Conservation (phyloP, 2,797 vertebrate species). For the Pangasius mekongensis region DNA sequence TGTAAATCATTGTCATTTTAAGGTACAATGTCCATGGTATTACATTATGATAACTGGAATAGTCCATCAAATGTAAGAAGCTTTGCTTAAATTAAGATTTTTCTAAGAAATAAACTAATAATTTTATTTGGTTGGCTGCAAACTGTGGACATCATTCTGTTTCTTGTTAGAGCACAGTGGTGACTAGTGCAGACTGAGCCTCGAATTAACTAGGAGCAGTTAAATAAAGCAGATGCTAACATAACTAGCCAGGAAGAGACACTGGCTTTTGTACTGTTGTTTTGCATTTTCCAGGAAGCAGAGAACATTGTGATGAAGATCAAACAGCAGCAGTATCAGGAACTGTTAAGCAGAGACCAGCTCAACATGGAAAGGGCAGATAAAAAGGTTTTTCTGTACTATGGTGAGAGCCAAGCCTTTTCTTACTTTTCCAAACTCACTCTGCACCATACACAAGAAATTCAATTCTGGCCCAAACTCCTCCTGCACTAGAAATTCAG, state of each 20-base stretch:
- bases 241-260: constrained; percentile 62
- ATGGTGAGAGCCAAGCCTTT: constrained; percentile 76
- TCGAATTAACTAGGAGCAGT: background rate
- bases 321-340: constrained; percentile 91
- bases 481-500: background rate
- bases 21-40: background rate
- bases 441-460: background rate
- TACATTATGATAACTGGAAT: background rate
- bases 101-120: constrained; percentile 1
- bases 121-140: background rate
- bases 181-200: background rate
- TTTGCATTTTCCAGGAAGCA: constrained; percentile 85
- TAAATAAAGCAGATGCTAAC: constrained; percentile 50
- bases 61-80: background rate
- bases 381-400: constrained; percentile 89
- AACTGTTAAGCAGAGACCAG: constrained; percentile 89
- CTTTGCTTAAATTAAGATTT: background rate
- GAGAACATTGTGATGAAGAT: constrained; percentile 94
- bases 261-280: constrained; percentile 54
- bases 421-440: background rate
- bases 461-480: background rate
- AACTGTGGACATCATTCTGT: background rate
- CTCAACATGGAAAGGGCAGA: constrained; percentile 86
- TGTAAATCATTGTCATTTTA: background rate
- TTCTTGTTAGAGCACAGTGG: background rate